Conservation (phyloP, 2,888 invertebrate species). For the Priocnemis perturbator region DNA sequence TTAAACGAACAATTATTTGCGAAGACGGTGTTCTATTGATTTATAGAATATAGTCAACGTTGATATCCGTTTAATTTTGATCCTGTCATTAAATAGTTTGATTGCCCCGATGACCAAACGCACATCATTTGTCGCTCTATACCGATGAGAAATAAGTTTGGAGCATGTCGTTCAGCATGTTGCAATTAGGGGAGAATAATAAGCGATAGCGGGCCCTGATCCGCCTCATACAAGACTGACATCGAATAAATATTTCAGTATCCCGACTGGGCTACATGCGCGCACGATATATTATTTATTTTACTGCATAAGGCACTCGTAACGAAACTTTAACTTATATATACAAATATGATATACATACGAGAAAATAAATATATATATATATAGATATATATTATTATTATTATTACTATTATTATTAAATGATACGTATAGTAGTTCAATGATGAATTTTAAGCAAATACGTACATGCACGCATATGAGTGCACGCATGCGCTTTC, state of each 20-base stretch:
- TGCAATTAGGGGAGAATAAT: neutral
- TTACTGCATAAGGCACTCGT: conserved; percentile 40
- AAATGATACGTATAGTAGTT: conserved; percentile 4
- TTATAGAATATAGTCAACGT: conserved; percentile 1
- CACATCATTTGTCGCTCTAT: neutral
- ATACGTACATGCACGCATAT: conserved; percentile 3
- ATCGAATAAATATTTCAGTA: conserved; percentile 55
- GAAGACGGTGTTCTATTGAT: neutral
- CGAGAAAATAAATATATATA: conserved; percentile 25
- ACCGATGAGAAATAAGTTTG: conserved; percentile 6
- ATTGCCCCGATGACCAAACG: conserved; percentile 24
- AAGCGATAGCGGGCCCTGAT: conserved; percentile 54
- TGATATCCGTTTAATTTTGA: conserved; percentile 40
- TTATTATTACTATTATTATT: no score
- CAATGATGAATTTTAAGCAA: conserved; percentile 1
- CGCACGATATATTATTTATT: conserved; percentile 64
- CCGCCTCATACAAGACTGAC: conserved; percentile 58
- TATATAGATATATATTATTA: conserved; percentile 24
- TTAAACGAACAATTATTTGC: conserved; percentile 39
- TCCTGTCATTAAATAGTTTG: conserved; percentile 24
- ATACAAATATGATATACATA: conserved; percentile 27
- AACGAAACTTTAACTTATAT: conserved; percentile 56
- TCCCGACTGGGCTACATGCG: conserved; percentile 31
- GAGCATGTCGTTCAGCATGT: neutral
- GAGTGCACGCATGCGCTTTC: conserved; percentile 10